Conservation (phyloP, 2,797 vertebrate genomes). For the Myotis findleyi region DNA sequence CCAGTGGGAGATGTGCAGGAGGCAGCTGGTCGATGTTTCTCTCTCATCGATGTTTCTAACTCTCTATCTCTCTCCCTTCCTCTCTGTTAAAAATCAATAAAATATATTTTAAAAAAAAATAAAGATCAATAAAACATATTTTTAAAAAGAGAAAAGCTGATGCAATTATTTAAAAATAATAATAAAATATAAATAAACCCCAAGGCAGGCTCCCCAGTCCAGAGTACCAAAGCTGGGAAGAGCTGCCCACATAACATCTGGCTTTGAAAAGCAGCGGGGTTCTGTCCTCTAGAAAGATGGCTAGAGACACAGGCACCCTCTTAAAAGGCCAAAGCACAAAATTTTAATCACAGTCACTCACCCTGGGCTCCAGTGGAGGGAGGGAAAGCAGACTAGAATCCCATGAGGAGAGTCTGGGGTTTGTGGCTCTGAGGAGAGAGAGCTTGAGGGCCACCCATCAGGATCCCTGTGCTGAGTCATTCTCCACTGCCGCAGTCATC, state of each 20-base stretch:
- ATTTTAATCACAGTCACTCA: background rate
- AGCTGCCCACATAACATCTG: background rate
- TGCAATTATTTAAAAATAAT: no score
- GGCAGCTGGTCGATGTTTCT: no score
- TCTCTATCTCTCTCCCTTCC: no score
- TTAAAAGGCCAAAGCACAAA: background rate
- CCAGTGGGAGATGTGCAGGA: no score
- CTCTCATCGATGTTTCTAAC: no score
- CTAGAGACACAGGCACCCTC: background rate
- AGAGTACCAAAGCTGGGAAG: background rate
- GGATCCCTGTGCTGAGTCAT: background rate
- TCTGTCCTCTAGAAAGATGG: background rate
- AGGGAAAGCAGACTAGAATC: background rate
- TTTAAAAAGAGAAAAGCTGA: no score
- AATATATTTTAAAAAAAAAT: no score
- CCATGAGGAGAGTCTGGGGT: background rate
- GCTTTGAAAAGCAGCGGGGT: background rate
- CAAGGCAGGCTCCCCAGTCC: background rate
- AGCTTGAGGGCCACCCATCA: background rate
- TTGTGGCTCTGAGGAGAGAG: background rate
- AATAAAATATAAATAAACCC: background rate
- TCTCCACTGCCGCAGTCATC: background rate
- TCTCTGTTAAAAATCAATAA: no score
- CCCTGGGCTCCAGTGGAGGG: background rate
- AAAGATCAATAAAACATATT: no score